Evolutionary conservation across 2,888 invertebrate species (phyloP).

Genomic region (Lepas anatifera): DNA sequence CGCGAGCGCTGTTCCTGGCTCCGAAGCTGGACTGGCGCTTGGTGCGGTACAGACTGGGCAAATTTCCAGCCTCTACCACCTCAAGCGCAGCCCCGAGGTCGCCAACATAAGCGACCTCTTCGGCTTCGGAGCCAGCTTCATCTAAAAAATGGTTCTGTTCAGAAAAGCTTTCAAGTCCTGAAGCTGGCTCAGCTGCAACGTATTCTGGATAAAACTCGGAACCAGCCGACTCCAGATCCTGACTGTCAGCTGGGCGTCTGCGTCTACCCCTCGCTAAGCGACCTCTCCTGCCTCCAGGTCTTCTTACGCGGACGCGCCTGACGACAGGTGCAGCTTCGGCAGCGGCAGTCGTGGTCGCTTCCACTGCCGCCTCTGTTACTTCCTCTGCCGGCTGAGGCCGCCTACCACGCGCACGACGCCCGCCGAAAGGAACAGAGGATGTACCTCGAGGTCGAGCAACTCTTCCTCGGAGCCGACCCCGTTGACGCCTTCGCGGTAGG

Average conservation of each 20-base stretch:
- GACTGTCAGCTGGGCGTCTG: background rate
- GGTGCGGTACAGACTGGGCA: background rate
- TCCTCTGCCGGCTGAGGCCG: too few species aligned
- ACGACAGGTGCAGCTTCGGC: too few species aligned
- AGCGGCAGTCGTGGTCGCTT: too few species aligned
- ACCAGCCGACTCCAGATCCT: background rate
- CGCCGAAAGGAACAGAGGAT: too few species aligned
- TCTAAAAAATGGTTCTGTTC: conserved; percentile 12
- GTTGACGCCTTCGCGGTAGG: background rate
- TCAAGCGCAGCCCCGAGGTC: background rate
- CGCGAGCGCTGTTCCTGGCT: conserved; percentile 2
- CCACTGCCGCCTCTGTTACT: too few species aligned
- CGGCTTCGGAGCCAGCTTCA: conserved; percentile 7
- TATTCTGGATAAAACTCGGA: background rate
- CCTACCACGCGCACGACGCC: too few species aligned
- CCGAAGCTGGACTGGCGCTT: conserved; percentile 4
- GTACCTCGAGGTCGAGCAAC: too few species aligned
- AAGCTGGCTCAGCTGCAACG: background rate
- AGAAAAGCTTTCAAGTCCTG: background rate
- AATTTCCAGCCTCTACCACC: background rate
- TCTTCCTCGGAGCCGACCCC: background rate
- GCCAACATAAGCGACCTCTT: background rate
- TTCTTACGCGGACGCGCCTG: background rate
- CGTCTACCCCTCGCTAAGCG: background rate
- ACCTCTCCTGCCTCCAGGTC: background rate